Evolutionary conservation across 2,888 invertebrate species (phyloP).

Genomic region (Venustoraphidia nigricollis): DNA sequence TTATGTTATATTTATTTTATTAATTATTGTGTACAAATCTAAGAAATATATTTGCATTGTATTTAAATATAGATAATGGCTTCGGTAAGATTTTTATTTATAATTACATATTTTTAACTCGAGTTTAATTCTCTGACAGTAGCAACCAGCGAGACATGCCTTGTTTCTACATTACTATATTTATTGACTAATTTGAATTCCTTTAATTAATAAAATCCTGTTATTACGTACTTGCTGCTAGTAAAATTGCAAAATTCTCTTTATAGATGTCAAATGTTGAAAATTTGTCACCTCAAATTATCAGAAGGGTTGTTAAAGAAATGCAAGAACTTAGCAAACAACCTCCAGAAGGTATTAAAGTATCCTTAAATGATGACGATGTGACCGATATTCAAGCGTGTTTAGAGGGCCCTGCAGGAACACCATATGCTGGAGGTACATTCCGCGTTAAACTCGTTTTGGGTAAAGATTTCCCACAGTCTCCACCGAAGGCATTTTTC

Average conservation of each 20-base stretch:
- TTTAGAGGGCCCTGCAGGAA: constrained; percentile 71
- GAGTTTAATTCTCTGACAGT: not conserved
- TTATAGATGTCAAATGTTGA: constrained; percentile 77
- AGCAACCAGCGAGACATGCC: not conserved
- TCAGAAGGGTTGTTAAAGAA: constrained; percentile 75
- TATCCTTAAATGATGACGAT: constrained; percentile 80
- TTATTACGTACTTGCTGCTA: not conserved
- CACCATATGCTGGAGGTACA: constrained; percentile 78
- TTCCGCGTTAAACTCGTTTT: constrained; percentile 82
- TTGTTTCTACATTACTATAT: not conserved
- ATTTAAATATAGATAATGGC: not conserved
- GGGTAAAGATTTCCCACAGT: constrained; percentile 82
- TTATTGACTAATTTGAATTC: not conserved
- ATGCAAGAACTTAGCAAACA: constrained; percentile 65
- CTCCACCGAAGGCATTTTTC: constrained; percentile 86
- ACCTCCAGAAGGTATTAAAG: constrained; percentile 84
- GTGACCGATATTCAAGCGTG: constrained; percentile 86
- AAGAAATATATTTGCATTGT: not conserved
- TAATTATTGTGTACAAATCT: not conserved
- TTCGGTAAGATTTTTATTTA: not conserved
- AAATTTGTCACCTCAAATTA: constrained; percentile 87
- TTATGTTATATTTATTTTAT: too few relatives aligned
- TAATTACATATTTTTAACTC: not conserved
- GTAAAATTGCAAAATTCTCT: constrained; percentile 1
- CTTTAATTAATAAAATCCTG: too few relatives aligned